Base-by-base conservation (phyloP, 1,140 invertebrate species). In the Habropoda laboriosa region DNA sequence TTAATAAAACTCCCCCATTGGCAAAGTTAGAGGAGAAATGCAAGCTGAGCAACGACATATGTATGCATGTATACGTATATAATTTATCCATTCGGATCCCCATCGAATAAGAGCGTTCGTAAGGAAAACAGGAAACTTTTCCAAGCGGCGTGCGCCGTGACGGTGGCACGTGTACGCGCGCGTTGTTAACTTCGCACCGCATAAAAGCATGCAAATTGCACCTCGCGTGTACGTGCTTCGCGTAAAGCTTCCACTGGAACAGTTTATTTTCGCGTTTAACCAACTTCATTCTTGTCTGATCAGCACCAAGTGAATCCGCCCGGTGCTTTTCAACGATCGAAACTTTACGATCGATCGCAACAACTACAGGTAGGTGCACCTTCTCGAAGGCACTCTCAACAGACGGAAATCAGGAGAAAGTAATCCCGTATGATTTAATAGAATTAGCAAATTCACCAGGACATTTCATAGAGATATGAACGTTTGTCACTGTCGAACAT, bases 181-280 rank as follows among this genome's bases (percentile, higher is more conserved):
- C 63, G 78, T 83, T 64, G 81, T 71, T 66, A 82, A 83, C 72
- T 83, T 77, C 42, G 42, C 80, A 47, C 73, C 81, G 58, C 64
- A 82, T 82, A 78, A 83, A 82, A 83, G 80, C 81, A 83, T 78
- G 81, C 73, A 82, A 83, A 83, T 82, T 82, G 63, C 71, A 76
- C 49, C 51, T 61, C 61, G 74, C 66, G 38, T 60, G 71, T 74
- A 81, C 81, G 81, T 81, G 81, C 55, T 63, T 55, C 45, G 70
- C 63, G 64, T 58, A 58, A 70, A 60, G 32, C 75, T 60, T 42
- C 55, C 38, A 57, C 35, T n/a, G n/a, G 47, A 40, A 68, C 79
- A 32, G 42, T 82, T 82, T 64, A 66, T 71, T 83, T 30, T 18
- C 64, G 38, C 66, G 51, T 77, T 82, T 72, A 82, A 78, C 66